These are phyloP conservation scores for Lepilemur septentrionalis DNA, from an alignment of 2,797 vertebrate species.

Conservation along the genomic window DNA sequence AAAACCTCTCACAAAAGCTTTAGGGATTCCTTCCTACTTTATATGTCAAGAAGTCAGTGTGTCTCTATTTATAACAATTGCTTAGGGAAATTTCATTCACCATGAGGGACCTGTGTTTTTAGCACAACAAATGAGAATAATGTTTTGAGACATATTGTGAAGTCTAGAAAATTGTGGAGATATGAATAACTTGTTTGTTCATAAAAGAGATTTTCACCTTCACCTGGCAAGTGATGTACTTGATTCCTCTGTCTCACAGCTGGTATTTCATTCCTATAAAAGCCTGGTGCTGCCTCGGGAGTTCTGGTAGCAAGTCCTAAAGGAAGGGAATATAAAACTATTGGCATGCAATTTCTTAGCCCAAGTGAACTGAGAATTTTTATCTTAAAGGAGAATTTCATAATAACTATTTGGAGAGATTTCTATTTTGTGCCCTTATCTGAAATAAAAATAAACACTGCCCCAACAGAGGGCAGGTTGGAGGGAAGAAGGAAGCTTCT, in stretches of 20 bases:
- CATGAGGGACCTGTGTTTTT: background rate
- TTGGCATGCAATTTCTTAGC: constrained; percentile 59
- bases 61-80: background rate
- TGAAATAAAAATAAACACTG: background rate
- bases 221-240: constrained; percentile 74
- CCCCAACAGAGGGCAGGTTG: background rate
- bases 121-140: background rate
- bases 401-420: background rate
- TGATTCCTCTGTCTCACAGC: constrained; percentile 72
- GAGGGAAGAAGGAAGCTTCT: background rate
- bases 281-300: constrained; percentile 68
- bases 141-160: constrained; percentile 26
- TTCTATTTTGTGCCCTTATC: constrained; percentile 35
- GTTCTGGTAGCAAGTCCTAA: constrained; percentile 72
- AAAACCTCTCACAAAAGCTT: constrained; percentile 30
- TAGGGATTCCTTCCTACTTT: constrained; percentile 28
- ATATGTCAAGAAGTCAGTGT: background rate
- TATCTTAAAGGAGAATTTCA: constrained; percentile 30
- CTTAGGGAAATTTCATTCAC: background rate
- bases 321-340: constrained; percentile 69
- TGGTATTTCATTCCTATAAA: constrained; percentile 73
- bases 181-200: constrained; percentile 33
- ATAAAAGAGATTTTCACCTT: constrained; percentile 61
- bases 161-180: constrained; percentile 19
- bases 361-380: constrained; percentile 33